Evolutionary conservation across 2,888 invertebrate genomes (phyloP), one percentile per base, ranked within the genome.

Genomic region (Pterobdella sp.): DNA sequence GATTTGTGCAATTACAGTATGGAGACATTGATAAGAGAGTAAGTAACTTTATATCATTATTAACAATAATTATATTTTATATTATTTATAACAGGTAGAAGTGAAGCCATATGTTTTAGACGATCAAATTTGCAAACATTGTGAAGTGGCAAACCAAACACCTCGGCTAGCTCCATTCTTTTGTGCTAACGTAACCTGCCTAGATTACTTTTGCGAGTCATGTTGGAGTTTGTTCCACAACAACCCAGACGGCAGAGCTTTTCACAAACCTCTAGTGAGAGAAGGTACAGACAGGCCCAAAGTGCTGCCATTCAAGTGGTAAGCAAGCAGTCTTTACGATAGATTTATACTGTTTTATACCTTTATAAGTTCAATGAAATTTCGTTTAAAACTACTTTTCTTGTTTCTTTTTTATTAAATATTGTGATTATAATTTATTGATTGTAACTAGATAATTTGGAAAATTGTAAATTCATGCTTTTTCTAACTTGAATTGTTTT

Each of bases 41-140:
- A 79, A 78, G 85, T 81, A 1, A 26, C 18, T 14, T 18, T 14
- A 42, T 18, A 42, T 14, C 42, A 42, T 18, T 14, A 42, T 14
- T 18, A 42, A 42, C 42, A 42, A 42, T 18, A 42, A 42, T 42
- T 42, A 22, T 42, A 42, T 42, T 14, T 42, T 42, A 42, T 42
- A 42, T 42, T 42, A 42, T 42, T 42, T 7, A 22, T 75, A 75
- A 31, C 80, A 89, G 89, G 89, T 88, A 77, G 90, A 92, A 87
- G 94, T 95, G 81, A 98, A 98, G 87, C 98, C 98, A 77, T 98
- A 98, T 86, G 96, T 98, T 77, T 87, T 98, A 84, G 98, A 98
- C 85, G 98, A 98, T 85, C 98, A 98, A 88, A 93, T 96, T 92
- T 98, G 98, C 85, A 98, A 98, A 85, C 97, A 98, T 86, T 98